These are phyloP conservation scores for Enteromius anoplus DNA, from an alignment of 2,797 vertebrate species.

Conservation along the genomic window DNA sequence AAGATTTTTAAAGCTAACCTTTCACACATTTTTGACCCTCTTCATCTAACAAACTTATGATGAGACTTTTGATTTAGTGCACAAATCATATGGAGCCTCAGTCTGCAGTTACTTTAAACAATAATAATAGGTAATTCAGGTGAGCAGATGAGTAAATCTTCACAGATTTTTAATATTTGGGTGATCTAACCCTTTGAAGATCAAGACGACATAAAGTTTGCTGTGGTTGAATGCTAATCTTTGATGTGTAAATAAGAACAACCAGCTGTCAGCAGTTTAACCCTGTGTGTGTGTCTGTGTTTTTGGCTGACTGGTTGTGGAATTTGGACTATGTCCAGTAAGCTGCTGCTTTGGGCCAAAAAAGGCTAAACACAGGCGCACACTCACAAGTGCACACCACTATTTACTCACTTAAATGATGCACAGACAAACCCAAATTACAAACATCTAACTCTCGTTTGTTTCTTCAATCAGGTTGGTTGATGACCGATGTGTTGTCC, in stretches of 20 bases:
- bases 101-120: neutral
- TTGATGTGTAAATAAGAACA: neutral
- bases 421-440: constrained; percentile 7
- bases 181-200: neutral
- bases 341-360: constrained; percentile 70
- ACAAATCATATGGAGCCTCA: neutral
- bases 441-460: neutral
- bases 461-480: constrained; percentile 84
- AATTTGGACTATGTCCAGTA: constrained; percentile 70
- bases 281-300: constrained; percentile 13
- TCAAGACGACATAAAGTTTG: neutral
- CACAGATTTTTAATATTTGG: neutral
- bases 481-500: constrained; percentile 97
- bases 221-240: constrained; percentile 24
- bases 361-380: constrained; percentile 71
- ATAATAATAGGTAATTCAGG: neutral
- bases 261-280: constrained; percentile 45
- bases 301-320: constrained; percentile 64
- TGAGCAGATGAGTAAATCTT: neutral
- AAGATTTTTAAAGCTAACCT: neutral
- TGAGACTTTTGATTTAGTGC: neutral
- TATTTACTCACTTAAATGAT: constrained; percentile 26
- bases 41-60: neutral
- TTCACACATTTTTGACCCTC: neutral
- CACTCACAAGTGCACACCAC: constrained; percentile 48